phyloP scores from a whole-genome alignment of 2,888 invertebrate species.

The Oscheius sp. region DNA sequence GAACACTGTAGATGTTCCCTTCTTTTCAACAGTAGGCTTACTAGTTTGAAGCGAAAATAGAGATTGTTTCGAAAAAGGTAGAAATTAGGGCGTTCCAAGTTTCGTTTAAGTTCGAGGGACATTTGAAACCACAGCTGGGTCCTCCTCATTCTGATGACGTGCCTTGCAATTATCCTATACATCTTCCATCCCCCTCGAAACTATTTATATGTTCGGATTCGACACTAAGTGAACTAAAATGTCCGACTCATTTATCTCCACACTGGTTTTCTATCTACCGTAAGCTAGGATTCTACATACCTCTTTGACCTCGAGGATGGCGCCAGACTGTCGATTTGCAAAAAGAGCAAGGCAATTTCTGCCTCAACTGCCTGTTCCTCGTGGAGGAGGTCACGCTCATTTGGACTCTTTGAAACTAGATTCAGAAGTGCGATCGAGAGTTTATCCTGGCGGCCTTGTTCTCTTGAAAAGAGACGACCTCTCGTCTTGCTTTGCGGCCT shows the following conservation, averaged over 20 bases:
- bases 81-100: too few relatives aligned
- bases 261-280: background rate
- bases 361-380: background rate
- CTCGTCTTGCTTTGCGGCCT: slow-evolving; percentile 28
- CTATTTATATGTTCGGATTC: slow-evolving; percentile 23
- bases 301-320: slow-evolving; percentile 22
- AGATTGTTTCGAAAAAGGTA: too few relatives aligned
- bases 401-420: background rate
- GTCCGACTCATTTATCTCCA: background rate
- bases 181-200: slow-evolving; percentile 10
- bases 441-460: slow-evolving; percentile 10
- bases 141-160: slow-evolving; percentile 24
- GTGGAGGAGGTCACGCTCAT: background rate
- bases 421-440: background rate
- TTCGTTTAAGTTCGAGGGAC: slow-evolving; percentile 15
- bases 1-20: too few relatives aligned
- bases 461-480: slow-evolving; percentile 30
- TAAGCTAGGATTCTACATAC: background rate
- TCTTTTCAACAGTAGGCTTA: too few relatives aligned
- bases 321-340: slow-evolving; percentile 26
- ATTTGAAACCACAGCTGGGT: slow-evolving; percentile 29
- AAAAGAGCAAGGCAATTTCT: slow-evolving; percentile 23
- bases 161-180: slow-evolving; percentile 22
- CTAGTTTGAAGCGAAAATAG: too few relatives aligned
- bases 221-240: slow-evolving; percentile 1